Conservation (phyloP, 2,888 invertebrate genomes). For the Scrobipalpa atriplicella region DNA sequence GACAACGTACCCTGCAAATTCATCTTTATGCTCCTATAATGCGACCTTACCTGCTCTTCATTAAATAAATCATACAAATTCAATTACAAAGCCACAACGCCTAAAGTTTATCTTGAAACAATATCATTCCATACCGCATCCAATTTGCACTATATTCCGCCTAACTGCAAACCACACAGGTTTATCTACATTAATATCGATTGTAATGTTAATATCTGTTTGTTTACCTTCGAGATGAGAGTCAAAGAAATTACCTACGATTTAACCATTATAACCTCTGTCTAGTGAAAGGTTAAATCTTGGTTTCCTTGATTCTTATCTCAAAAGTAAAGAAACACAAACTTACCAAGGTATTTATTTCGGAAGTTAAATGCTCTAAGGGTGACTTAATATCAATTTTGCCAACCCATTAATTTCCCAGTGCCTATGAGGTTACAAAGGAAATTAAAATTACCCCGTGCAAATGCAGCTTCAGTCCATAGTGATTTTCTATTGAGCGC, state of each 20-base stretch:
- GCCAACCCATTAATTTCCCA: too few species aligned
- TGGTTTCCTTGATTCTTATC: background rate
- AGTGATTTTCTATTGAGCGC: constrained; percentile 24
- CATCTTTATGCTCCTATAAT: too few species aligned
- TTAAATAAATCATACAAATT: constrained; percentile 13
- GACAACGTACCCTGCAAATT: too few species aligned
- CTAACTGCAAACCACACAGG: constrained; percentile 32
- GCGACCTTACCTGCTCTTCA: background rate
- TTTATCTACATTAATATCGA: background rate
- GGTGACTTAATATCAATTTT: too few species aligned
- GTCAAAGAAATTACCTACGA: background rate
- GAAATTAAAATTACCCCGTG: constrained; percentile 9
- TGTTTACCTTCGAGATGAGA: background rate
- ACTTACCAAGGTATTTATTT: too few species aligned
- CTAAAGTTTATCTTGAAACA: background rate
- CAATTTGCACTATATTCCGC: constrained; percentile 33
- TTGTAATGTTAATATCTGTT: background rate
- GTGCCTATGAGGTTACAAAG: background rate
- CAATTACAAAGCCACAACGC: constrained; percentile 4
- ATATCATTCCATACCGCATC: constrained; percentile 8
- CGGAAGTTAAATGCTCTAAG: too few species aligned
- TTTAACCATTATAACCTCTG: background rate
- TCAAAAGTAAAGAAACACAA: too few species aligned
- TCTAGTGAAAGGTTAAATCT: background rate
- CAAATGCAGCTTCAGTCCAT: background rate